phyloP scores from a whole-genome alignment of 2,113 vertebrate genomes.

The Holacanthus passer region DNA sequence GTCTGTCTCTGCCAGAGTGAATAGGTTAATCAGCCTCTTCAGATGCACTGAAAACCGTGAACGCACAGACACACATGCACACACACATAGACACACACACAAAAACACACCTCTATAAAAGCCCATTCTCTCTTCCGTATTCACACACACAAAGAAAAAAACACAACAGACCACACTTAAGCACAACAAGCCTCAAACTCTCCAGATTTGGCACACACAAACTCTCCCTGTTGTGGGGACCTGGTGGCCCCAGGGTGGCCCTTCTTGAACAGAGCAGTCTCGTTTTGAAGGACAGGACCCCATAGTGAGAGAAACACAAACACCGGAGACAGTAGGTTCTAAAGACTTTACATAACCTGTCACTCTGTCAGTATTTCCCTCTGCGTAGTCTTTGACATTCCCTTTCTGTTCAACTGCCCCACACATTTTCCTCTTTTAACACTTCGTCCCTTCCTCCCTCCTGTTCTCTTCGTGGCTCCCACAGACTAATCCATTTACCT shows the following conservation, averaged over 20 bases:
- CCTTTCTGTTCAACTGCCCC: conserved; percentile 27
- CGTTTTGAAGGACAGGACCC: conserved; percentile 78
- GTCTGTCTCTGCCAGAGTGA: conserved; percentile 67
- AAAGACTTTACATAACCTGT: conserved; percentile 71
- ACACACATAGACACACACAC: conserved; percentile 33
- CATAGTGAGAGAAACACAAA: conserved; percentile 75
- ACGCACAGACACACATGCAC: conserved; percentile 6
- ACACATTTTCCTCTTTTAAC: conserved; percentile 30
- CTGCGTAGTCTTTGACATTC: conserved; percentile 45
- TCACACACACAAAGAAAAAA: conserved; percentile 43
- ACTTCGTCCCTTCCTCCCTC: conserved; percentile 9
- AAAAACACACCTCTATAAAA: conserved; percentile 36
- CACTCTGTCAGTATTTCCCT: conserved; percentile 59
- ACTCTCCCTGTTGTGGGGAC: conserved; percentile 53
- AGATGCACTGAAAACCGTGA: conserved; percentile 44
- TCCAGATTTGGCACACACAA: conserved; percentile 54
- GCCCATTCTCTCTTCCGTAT: conserved; percentile 34
- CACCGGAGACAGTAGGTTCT: conserved; percentile 67
- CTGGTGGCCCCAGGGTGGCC: conserved; percentile 67
- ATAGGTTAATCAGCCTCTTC: conserved; percentile 72
- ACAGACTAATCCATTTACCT: conserved; percentile 5
- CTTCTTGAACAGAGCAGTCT: conserved; percentile 63
- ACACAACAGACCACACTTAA: conserved; percentile 52
- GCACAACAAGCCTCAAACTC: conserved; percentile 52
- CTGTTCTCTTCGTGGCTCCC: conserved; percentile 12